These are phyloP conservation scores for Ericerus pela DNA, from an alignment of 1,140 invertebrate species.

Conservation along the genomic window DNA sequence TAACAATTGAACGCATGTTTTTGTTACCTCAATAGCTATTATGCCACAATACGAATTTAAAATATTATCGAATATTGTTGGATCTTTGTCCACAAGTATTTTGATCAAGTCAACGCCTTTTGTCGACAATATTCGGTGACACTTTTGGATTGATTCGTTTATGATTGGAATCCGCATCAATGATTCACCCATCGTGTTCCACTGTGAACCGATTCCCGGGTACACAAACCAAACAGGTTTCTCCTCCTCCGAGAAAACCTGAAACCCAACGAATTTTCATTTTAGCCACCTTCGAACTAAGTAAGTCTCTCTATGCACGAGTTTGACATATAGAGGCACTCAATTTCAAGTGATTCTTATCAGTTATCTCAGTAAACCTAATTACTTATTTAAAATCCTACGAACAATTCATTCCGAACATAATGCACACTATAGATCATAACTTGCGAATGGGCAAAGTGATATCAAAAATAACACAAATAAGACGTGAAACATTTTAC, in stretches of 20 bases:
- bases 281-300: too few species aligned
- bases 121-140: slow-evolving; percentile 37
- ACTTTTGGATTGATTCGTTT: slow-evolving; percentile 42
- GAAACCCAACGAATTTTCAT: too few species aligned
- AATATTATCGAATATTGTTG: slow-evolving; percentile 41
- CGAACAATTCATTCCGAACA: too few species aligned
- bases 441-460: too few species aligned
- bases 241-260: slow-evolving; percentile 10
- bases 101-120: slow-evolving; percentile 44
- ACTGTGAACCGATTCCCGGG: slow-evolving; percentile 52
- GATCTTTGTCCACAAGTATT: slow-evolving; percentile 41
- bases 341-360: too few species aligned
- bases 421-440: too few species aligned
- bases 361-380: too few species aligned
- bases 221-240: slow-evolving; percentile 34
- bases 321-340: too few species aligned
- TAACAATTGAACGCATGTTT: background rate
- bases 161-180: slow-evolving; percentile 50
- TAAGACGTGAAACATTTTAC: too few species aligned
- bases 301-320: too few species aligned
- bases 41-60: slow-evolving; percentile 54
- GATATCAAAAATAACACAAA: too few species aligned
- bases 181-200: slow-evolving; percentile 43
- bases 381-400: too few species aligned
- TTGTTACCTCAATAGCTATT: slow-evolving; percentile 59